Base-by-base conservation (phyloP, 2,113 vertebrate species). In the Stigmatopora argus region DNA sequence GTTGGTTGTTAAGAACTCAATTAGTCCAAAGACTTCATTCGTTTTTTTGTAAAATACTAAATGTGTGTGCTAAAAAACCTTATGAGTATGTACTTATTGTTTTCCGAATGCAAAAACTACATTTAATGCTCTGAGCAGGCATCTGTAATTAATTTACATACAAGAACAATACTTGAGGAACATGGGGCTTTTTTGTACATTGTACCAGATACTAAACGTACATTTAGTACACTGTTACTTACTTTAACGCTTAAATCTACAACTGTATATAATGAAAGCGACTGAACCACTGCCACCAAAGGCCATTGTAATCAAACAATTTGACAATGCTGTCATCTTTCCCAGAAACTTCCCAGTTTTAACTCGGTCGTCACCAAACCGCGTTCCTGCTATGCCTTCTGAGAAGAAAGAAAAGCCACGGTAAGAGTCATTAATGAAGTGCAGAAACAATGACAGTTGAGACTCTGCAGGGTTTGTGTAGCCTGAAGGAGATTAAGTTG, bases 401-500 rank as follows among this genome's bases (percentile, higher is more conserved):
- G 49, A 26, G 7, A 23, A 49, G 67, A 67, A 70, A 64, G 38
- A 41, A 67, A 73, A 67, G 74, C 74, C 65, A 66, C 60, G 53
- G 72, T 31, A 65, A 71, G 69, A 73, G 74, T 78, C 79, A 81
- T 83, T 85, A 82, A 78, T 77, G 71, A 79, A 49, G 55, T 73
- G 73, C 60, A 80, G 77, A 83, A 77, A 79, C 79, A 81, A 85
- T 86, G 73, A 70, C 72, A 72, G 70, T 66, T 62, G 70, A 78
- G 80, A 74, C 69, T 73, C 69, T 71, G 62, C 64, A 44, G 64
- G 63, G 60, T 48, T 58, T 23, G 53, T 67, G 68, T 75, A 31
- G 65, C 70, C 65, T 80, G 77, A 86, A 88, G 76, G 67, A 74
- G 85, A 83, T 88, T 88, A 85, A 72, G 67, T 65, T 69, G 68